Percentiles rank a stretch among this genome's conserved stretches.
phyloP scores from a whole-genome alignment of 2,888 invertebrate genomes.

The Eristalinus sepulchralis region DNA sequence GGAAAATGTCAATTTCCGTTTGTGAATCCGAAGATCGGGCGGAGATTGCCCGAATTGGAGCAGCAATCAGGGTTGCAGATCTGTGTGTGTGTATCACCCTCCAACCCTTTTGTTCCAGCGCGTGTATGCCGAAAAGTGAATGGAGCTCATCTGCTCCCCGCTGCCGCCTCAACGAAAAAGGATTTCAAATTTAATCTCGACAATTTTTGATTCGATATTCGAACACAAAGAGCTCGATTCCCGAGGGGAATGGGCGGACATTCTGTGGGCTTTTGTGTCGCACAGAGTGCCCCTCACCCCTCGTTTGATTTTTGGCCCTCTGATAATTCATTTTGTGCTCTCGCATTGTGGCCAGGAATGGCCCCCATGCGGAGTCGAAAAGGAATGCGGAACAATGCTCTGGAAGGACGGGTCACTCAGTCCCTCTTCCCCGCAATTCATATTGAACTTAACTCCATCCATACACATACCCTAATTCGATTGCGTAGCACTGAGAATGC shows the following conservation, averaged over 20 bases:
- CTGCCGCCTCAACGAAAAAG: constrained; percentile 11
- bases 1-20: constrained; percentile 71
- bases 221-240: constrained; percentile 5
- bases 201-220: constrained; percentile 45
- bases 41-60: neutral
- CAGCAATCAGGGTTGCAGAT: constrained; percentile 51
- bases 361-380: neutral
- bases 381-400: constrained; percentile 6
- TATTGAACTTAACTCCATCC: no score
- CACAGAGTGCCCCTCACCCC: no score
- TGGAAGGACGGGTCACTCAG: neutral
- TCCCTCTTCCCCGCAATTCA: no score
- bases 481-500: constrained; percentile 38
- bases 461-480: constrained; percentile 30
- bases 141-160: constrained; percentile 7
- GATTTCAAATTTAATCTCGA: constrained; percentile 63
- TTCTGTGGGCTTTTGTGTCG: constrained; percentile 17
- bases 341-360: constrained; percentile 1
- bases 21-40: constrained; percentile 56
- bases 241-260: neutral
- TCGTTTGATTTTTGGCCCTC: constrained; percentile 33
- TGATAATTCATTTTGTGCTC: constrained; percentile 66
- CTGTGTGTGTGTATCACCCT: constrained; percentile 26
- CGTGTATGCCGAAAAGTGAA: constrained; percentile 52
- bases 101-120: constrained; percentile 57